Evolutionary conservation across 2,797 vertebrate species (phyloP).

Genomic region (Ispidina picta): DNA sequence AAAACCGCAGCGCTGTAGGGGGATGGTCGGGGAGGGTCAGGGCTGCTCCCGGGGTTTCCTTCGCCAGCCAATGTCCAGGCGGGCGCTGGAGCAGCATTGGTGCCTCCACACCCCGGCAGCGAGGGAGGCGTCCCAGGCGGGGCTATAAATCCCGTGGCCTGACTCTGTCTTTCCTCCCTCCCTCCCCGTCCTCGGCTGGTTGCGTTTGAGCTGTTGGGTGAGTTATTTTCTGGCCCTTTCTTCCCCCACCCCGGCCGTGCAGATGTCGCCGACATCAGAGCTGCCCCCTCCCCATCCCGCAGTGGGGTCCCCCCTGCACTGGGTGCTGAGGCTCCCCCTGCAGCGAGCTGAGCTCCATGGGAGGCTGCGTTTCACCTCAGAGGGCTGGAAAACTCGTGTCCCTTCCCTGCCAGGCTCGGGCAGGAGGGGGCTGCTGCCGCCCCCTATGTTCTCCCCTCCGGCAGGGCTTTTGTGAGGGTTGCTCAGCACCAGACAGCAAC

Average conservation of each 20-base stretch:
- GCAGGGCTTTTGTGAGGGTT: fast-evolving
- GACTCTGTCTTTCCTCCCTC: fast-evolving
- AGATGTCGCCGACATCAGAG: neutral
- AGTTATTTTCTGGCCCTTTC: neutral
- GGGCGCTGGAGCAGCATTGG: neutral
- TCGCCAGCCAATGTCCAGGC: neutral
- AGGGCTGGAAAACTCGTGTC: neutral
- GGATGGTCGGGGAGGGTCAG: neutral
- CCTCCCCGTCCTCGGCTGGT: neutral
- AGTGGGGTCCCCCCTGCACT: neutral
- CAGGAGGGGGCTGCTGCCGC: neutral
- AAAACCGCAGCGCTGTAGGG: neutral
- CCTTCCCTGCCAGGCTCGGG: neutral
- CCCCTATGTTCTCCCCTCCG: fast-evolving
- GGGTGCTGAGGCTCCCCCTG: neutral
- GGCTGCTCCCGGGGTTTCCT: neutral
- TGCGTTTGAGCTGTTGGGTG: neutral
- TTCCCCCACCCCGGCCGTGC: neutral
- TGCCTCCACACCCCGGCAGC: neutral
- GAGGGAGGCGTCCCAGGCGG: slow-evolving; percentile 7
- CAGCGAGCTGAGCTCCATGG: neutral
- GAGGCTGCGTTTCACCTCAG: fast-evolving
- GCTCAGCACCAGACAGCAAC: neutral
- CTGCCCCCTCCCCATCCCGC: neutral
- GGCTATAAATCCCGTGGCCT: slow-evolving; percentile 1